phyloP scores from a whole-genome alignment of 2,113 vertebrate genomes.

The Mesocricetus auratus region DNA sequence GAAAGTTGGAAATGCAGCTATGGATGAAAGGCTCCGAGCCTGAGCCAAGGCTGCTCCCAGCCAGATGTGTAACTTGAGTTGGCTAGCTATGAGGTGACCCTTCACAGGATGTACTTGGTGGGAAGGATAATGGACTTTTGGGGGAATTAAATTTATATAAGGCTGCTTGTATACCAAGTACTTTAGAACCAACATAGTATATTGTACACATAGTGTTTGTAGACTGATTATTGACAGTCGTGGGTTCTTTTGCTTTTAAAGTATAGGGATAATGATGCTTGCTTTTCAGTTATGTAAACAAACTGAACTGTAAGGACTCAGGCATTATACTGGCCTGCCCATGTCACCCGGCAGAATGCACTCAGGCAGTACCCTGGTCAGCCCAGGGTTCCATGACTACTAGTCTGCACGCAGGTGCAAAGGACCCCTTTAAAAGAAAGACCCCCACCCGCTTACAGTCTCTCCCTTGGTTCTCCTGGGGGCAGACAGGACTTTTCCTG shows the following conservation, averaged over 20 bases:
- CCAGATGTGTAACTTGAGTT: no score
- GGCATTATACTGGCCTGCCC: no score
- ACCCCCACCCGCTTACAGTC: no score
- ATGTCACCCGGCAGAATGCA: no score
- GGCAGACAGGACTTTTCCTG: no score
- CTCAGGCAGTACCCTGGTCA: no score
- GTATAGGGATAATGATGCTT: neutral
- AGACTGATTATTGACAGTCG: neutral
- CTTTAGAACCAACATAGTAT: neutral
- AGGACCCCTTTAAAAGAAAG: no score
- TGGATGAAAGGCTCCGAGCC: neutral
- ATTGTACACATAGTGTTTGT: no score
- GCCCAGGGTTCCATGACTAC: no score
- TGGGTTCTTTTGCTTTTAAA: neutral
- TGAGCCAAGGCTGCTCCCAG: neutral
- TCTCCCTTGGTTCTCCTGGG: no score
- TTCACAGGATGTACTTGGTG: accelerated
- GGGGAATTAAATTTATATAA: no score
- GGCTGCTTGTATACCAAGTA: accelerated
- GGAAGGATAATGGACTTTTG: neutral
- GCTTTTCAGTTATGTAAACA: neutral
- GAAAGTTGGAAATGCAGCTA: neutral
- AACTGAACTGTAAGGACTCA: neutral
- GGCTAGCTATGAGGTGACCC: neutral
- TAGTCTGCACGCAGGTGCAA: no score